A percentile compares a stretch with the other conserved stretches of the same genome.
Conservation (phyloP, 2,888 invertebrate genomes). For the Dasysyrphus tricinctus region DNA sequence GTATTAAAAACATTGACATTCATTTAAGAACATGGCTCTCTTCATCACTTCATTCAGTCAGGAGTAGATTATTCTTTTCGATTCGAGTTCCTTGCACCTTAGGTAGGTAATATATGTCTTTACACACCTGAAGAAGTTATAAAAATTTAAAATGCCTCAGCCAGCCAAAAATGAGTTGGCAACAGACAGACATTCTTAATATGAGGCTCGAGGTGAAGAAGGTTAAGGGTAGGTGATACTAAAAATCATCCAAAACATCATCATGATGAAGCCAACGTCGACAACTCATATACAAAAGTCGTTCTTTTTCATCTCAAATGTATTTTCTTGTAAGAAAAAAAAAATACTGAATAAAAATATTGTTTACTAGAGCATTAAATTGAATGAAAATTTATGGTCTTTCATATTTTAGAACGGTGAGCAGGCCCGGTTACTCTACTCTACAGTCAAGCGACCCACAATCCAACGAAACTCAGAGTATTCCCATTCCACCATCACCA, state of each 20-base stretch:
- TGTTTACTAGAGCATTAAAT: conserved; percentile 83
- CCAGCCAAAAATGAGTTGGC: conserved; percentile 2
- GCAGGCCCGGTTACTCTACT: conserved; percentile 24
- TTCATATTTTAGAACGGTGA: conserved; percentile 79
- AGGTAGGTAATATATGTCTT: neutral
- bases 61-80: neutral
- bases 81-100: conserved; percentile 14
- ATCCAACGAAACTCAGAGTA: conserved; percentile 4
- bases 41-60: conserved; percentile 4
- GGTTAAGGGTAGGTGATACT: neutral
- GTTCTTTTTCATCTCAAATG: conserved; percentile 33
- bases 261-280: conserved; percentile 7
- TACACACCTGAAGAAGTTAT: neutral
- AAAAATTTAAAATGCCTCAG: neutral
- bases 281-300: conserved; percentile 10
- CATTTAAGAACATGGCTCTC: neutral
- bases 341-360: conserved; percentile 79
- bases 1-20: too few relatives aligned
- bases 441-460: neutral
- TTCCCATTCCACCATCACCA: neutral
- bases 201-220: neutral
- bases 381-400: conserved; percentile 83
- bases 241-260: conserved; percentile 14
- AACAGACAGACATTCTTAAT: conserved; percentile 11
- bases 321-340: conserved; percentile 16